Evolutionary conservation across 2,113 vertebrate species (phyloP).

Genomic region (Pogona vitticeps): DNA sequence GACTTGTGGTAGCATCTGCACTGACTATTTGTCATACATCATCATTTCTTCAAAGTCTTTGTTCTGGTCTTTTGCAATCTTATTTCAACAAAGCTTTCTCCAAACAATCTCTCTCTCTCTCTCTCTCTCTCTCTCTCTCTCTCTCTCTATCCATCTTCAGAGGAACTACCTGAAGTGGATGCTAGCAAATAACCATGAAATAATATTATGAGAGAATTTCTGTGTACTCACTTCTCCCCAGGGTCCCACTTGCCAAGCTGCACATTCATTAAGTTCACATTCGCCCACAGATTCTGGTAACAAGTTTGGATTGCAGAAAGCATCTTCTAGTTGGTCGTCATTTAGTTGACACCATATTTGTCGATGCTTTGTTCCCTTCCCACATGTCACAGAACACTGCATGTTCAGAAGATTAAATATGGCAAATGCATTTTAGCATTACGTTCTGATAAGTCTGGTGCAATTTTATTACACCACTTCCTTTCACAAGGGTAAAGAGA

Average conservation of each 20-base stretch:
- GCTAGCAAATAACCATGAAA: neutral
- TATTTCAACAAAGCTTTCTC: neutral
- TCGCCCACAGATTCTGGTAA: conserved; percentile 80
- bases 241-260: conserved; percentile 91
- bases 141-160: neutral
- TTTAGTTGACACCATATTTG: conserved; percentile 85
- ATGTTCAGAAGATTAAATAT: conserved; percentile 35
- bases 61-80: neutral
- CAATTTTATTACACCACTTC: neutral
- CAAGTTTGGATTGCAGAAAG: conserved; percentile 80
- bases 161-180: neutral
- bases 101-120: neutral
- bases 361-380: conserved; percentile 86
- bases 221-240: conserved; percentile 90
- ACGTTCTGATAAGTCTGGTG: neutral
- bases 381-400: conserved; percentile 91
- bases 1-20: neutral
- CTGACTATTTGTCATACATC: neutral
- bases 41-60: neutral
- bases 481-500: neutral
- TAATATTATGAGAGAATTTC: conserved; percentile 23
- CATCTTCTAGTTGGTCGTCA: conserved; percentile 82
- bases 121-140: neutral
- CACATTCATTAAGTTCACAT: conserved; percentile 86
- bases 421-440: neutral